phyloP scores from a whole-genome alignment of 2,888 invertebrate species.

The Frankliniella fusca region DNA sequence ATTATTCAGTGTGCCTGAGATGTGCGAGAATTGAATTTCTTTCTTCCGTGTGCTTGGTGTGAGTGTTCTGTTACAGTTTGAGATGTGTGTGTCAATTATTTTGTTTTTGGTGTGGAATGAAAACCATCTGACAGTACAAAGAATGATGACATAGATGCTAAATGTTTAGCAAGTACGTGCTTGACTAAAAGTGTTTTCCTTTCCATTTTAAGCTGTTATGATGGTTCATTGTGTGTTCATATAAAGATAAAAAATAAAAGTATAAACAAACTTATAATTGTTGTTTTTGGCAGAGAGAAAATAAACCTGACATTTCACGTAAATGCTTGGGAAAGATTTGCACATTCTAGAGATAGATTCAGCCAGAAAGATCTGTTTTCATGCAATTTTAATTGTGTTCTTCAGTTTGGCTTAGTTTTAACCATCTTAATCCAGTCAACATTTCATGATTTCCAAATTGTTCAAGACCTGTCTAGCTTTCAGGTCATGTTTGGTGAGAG shows the following conservation, averaged over 20 bases:
- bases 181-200: not conserved
- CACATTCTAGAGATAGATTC: constrained; percentile 8
- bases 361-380: not conserved
- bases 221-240: constrained; percentile 25
- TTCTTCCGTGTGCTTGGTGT: constrained; percentile 24
- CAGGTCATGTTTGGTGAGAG: not conserved
- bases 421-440: not conserved
- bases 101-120: constrained; percentile 24
- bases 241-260: constrained; percentile 11
- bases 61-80: constrained; percentile 22
- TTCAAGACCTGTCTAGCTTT: not conserved
- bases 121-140: constrained; percentile 22
- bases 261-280: constrained; percentile 9
- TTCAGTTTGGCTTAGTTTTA: not conserved
- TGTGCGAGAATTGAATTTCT: constrained; percentile 15
- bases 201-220: constrained; percentile 16
- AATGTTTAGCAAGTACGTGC: not conserved
- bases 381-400: not conserved
- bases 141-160: not conserved
- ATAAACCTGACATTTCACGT: not conserved
- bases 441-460: not conserved
- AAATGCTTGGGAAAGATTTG: not conserved
- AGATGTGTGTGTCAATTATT: constrained; percentile 25
- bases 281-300: not conserved
- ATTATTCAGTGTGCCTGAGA: constrained; percentile 20